Conservation (phyloP, 2,113 vertebrate species). For the Mesoclemmys tuberculata region DNA sequence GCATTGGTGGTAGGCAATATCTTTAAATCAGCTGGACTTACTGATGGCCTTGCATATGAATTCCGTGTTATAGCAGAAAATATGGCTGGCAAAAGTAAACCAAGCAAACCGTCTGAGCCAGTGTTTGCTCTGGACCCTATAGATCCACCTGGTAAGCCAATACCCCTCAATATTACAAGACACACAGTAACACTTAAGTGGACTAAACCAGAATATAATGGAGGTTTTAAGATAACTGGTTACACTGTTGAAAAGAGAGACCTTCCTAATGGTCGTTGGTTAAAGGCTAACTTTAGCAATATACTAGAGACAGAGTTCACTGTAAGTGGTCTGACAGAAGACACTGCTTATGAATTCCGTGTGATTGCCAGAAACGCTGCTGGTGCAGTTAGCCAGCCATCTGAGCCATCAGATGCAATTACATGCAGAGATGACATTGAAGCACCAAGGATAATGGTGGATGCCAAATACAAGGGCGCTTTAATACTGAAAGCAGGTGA, state of each 20-base stretch:
- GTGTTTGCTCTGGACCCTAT: conserved; percentile 93
- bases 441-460: conserved; percentile 95
- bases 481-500: conserved; percentile 94
- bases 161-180: conserved; percentile 90
- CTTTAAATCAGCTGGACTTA: conserved; percentile 93
- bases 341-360: conserved; percentile 95
- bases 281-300: conserved; percentile 97
- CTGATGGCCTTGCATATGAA: conserved; percentile 94
- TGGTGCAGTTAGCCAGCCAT: conserved; percentile 92
- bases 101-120: conserved; percentile 95
- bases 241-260: conserved; percentile 97
- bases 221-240: conserved; percentile 98
- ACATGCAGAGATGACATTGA: conserved; percentile 94
- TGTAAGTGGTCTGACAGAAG: conserved; percentile 94
- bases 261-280: conserved; percentile 93
- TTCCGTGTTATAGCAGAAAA: conserved; percentile 98
- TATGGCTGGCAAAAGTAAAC: conserved; percentile 94
- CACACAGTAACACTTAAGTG: conserved; percentile 93
- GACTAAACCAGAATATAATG: conserved; percentile 97
- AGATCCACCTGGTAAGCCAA: conserved; percentile 93
- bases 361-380: conserved; percentile 94
- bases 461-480: conserved; percentile 92
- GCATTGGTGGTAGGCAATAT: conserved; percentile 90
- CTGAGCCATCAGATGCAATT: conserved; percentile 93
- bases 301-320: conserved; percentile 96